These are phyloP conservation scores for Macrobrachium nipponense DNA, from an alignment of 1,140 invertebrate genomes.

Conservation along the genomic window DNA sequence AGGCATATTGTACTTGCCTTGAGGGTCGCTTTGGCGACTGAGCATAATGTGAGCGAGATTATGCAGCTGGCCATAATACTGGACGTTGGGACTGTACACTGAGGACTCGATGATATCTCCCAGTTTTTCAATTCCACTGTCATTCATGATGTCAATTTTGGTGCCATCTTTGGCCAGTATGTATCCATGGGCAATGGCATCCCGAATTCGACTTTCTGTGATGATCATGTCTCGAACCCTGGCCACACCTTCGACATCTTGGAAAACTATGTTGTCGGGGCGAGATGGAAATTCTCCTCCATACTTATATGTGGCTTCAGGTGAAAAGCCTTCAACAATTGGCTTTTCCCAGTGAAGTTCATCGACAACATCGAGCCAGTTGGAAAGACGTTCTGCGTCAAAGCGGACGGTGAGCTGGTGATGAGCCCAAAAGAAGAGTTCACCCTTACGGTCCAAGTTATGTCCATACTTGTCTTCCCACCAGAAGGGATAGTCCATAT, in stretches of 20 bases:
- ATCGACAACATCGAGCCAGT: slow-evolving; percentile 69
- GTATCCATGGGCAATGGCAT: slow-evolving; percentile 41
- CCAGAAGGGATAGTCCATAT: slow-evolving; percentile 72
- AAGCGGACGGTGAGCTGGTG: slow-evolving; percentile 72
- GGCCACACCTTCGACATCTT: slow-evolving; percentile 42
- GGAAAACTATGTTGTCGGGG: slow-evolving; percentile 67
- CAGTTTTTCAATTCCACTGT: slow-evolving; percentile 22
- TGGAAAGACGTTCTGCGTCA: slow-evolving; percentile 71
- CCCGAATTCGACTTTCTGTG: slow-evolving; percentile 37
- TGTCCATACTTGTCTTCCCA: slow-evolving; percentile 67
- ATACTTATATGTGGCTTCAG: slow-evolving; percentile 74
- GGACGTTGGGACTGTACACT: slow-evolving; percentile 30
- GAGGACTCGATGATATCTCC: slow-evolving; percentile 46
- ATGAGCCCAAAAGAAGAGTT: slow-evolving; percentile 71
- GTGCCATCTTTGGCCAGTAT: not conserved
- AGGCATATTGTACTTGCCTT: slow-evolving; percentile 58
- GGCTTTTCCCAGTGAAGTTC: slow-evolving; percentile 68
- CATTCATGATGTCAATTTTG: slow-evolving; percentile 33
- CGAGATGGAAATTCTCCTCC: slow-evolving; percentile 76
- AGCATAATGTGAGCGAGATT: slow-evolving; percentile 52
- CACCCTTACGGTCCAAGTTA: slow-evolving; percentile 65
- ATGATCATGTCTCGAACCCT: slow-evolving; percentile 37
- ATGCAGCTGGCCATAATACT: slow-evolving; percentile 41
- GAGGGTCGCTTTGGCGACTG: slow-evolving; percentile 62
- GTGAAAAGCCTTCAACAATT: slow-evolving; percentile 74